Evolutionary conservation across 1,140 invertebrate genomes (phyloP).

Genomic region (Ceratosolen solmsi): DNA sequence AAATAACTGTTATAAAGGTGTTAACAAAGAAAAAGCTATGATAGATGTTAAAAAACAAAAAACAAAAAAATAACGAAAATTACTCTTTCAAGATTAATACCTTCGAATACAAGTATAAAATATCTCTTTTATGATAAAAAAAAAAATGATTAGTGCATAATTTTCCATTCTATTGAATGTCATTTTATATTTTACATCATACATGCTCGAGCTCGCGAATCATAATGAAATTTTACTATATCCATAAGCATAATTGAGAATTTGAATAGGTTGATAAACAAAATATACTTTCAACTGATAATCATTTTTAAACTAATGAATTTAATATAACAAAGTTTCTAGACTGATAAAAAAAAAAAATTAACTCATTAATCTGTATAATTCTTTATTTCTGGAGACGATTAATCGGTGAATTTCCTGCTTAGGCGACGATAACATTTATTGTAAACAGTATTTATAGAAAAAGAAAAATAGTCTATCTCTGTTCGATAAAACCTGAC

Average conservation of each 20-base stretch:
- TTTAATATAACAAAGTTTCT: conserved; percentile 16
- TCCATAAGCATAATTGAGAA: not conserved
- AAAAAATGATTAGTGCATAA: too few relatives aligned
- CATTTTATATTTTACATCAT: too few relatives aligned
- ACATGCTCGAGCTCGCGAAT: not conserved
- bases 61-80: too few relatives aligned
- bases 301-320: conserved; percentile 8
- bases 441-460: conserved; percentile 34
- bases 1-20: too few relatives aligned
- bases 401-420: conserved; percentile 14
- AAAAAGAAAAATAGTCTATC: conserved; percentile 21
- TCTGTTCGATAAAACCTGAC: not conserved
- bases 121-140: too few relatives aligned
- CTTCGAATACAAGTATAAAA: too few relatives aligned
- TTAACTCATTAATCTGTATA: conserved; percentile 15
- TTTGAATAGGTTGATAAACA: not conserved
- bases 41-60: too few relatives aligned
- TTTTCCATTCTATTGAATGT: too few relatives aligned
- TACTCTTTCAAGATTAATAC: too few relatives aligned
- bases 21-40: too few relatives aligned
- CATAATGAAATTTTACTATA: not conserved
- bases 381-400: conserved; percentile 10
- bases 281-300: not conserved
- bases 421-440: not conserved
- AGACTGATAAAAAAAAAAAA: not conserved